phyloP scores from a whole-genome alignment of 2,113 vertebrate species.

The Jaculus jaculus region DNA sequence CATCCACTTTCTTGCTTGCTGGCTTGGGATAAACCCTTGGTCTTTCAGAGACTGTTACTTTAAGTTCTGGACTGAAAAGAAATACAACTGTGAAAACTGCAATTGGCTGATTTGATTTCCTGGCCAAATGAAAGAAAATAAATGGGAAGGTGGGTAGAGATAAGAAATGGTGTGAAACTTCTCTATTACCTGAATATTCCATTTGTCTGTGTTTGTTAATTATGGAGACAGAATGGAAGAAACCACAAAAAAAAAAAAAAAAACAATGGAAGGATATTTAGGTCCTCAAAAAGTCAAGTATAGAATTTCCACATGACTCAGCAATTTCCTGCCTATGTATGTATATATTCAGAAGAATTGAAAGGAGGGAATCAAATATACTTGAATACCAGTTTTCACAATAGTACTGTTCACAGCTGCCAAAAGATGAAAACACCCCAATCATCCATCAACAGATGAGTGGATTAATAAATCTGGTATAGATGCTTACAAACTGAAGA shows the following conservation, averaged over 20 bases:
- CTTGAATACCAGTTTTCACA: background rate
- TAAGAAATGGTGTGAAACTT: background rate
- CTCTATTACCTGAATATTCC: background rate
- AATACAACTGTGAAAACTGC: background rate
- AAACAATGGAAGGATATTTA: background rate
- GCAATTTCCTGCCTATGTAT: background rate
- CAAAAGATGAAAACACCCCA: background rate
- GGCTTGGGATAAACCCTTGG: slow-evolving; percentile 7
- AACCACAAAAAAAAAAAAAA: too few relatives aligned
- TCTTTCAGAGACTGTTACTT: slow-evolving; percentile 4
- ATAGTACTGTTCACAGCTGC: background rate
- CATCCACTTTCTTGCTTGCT: background rate
- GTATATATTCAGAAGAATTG: background rate
- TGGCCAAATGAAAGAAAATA: background rate
- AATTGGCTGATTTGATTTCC: background rate
- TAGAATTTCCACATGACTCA: background rate
- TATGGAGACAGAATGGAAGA: background rate
- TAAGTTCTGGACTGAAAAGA: background rate
- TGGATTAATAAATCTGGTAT: background rate
- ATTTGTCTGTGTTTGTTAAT: background rate
- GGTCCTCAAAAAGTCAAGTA: background rate
- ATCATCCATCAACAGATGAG: background rate
- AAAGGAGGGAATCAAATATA: background rate
- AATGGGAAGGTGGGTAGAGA: background rate
- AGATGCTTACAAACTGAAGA: background rate